Evolutionary conservation across 2,888 invertebrate species (phyloP).

Genomic region (Myathropa florea): DNA sequence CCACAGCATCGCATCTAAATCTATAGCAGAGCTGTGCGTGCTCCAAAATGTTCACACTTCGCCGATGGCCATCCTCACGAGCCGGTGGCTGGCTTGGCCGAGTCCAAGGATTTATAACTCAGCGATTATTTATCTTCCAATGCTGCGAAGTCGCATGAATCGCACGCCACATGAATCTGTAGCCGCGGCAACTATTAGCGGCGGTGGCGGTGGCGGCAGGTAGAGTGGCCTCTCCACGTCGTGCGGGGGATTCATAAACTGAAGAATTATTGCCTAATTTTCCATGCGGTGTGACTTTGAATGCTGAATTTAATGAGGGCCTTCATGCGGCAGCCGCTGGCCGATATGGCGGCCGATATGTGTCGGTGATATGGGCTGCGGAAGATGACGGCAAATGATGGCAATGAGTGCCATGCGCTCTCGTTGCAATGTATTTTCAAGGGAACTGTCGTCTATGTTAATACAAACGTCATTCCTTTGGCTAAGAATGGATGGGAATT

Average conservation of each 20-base stretch:
- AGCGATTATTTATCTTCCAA: slow-evolving; percentile 45
- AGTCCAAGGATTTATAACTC: slow-evolving; percentile 30
- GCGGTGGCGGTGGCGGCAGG: not conserved
- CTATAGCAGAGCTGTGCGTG: slow-evolving; percentile 27
- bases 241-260: slow-evolving; percentile 27
- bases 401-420: no score
- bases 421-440: not conserved
- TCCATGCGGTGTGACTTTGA: slow-evolving; percentile 50
- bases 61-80: not conserved
- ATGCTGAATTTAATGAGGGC: slow-evolving; percentile 47
- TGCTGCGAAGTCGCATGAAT: slow-evolving; percentile 28
- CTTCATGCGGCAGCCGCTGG: slow-evolving; percentile 4
- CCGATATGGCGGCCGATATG: not conserved
- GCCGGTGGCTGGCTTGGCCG: not conserved
- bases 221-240: no score
- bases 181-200: not conserved
- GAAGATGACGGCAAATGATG: not conserved
- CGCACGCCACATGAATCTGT: slow-evolving; percentile 47
- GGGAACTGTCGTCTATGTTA: not conserved
- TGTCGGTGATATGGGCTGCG: not conserved
- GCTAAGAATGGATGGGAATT: not conserved
- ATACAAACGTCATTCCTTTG: no score
- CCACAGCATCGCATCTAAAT: slow-evolving; percentile 4
- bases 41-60: slow-evolving; percentile 26
- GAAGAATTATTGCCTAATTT: slow-evolving; percentile 47